These are phyloP conservation scores for Ageneiosus marmoratus DNA, from an alignment of 2,113 vertebrate species.

Conservation along the genomic window DNA sequence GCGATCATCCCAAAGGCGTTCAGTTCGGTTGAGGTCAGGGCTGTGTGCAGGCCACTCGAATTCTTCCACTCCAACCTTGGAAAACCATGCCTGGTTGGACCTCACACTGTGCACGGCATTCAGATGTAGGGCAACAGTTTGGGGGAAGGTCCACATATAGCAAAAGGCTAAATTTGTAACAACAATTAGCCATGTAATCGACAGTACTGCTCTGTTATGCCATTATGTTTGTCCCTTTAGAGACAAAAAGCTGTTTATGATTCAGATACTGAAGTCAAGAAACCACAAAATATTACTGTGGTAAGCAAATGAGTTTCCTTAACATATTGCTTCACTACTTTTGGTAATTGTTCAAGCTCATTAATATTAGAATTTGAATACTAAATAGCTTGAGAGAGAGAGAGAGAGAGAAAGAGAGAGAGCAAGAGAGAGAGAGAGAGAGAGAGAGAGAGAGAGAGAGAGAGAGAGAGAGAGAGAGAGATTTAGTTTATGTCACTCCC, in stretches of 20 bases:
- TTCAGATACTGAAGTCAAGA: too few relatives aligned
- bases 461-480: background rate
- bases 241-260: background rate
- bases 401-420: background rate
- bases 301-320: background rate
- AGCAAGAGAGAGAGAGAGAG: background rate
- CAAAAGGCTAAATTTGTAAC: background rate
- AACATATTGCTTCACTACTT: background rate
- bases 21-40: background rate
- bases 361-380: background rate
- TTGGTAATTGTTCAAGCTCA: background rate
- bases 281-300: background rate
- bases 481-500: background rate
- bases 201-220: background rate
- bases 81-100: background rate
- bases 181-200: background rate
- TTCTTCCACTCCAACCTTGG: background rate
- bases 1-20: background rate
- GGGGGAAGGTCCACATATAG: background rate
- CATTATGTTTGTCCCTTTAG: background rate
- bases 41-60: background rate
- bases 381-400: background rate
- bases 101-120: background rate
- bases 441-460: background rate
- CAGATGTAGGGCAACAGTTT: background rate